Base-by-base conservation (phyloP, 2,113 vertebrate species). In the Mustelus asterias region DNA sequence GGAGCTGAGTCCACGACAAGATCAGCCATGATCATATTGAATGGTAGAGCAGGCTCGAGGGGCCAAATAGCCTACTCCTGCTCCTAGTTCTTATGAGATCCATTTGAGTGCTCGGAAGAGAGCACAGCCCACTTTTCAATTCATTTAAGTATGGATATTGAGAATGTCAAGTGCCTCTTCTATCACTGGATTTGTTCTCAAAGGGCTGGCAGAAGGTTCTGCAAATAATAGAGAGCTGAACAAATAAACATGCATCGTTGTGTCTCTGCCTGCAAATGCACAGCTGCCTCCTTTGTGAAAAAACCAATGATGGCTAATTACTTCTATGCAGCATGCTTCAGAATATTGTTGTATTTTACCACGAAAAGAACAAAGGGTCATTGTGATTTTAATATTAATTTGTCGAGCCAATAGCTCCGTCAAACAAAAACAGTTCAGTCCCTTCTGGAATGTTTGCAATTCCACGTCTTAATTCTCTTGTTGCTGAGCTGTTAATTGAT, bases 141-240 rank as follows among this genome's bases (percentile, higher is more conserved):
- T 88, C 7, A 88, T 24, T 88, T 88, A 48, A 88, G 24, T 44
- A 44, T 54, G 44, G 44, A 48, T 88, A 88, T 88, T 54, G 20
- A 54, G 85, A 88, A 88, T 88, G 85, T 88, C 44, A 88, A 88
- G 85, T 88, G 44, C 85, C 85, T 90, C 88, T 90, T 16, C 24
- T 60, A 11, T 29, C 26, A 29, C 26, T 90, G 24, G 60, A 54
- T 6, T 60, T 60, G n/a, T 60, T 90, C 88, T 60, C 54, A 90
- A n/a, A 90, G 88, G 54, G 60, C 54, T 14, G 29, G 54, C 26
- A 16, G 29, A 90, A n/a, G 26, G 0, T 60, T 2, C 11, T n/a
- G 88, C 26, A 60, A 16, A 60, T 58, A 90, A 90, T 60, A 58
- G 48, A 89, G 58, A 29, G 26, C 86, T 58, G 11, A 60, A 60